A percentile compares a stretch with the other conserved stretches of the same genome.
Evolutionary conservation across 2,888 invertebrate species (phyloP).

Genomic region (Cephalotes varians): DNA sequence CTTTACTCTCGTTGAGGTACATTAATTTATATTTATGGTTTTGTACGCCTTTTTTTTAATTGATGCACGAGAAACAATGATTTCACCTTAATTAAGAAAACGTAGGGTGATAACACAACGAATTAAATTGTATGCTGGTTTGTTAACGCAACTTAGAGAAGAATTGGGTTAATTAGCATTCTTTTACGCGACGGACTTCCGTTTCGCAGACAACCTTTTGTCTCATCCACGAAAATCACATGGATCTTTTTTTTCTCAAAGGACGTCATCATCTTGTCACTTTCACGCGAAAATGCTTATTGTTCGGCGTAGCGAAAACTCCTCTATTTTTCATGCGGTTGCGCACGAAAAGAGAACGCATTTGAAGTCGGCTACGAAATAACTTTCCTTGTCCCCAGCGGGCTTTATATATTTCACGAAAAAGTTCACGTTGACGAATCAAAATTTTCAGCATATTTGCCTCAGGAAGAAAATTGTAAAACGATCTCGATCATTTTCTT

Average conservation of each 20-base stretch:
- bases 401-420: not conserved
- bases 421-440: constrained; percentile 3
- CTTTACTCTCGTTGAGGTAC: not conserved
- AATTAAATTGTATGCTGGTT: constrained; percentile 16
- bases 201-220: constrained; percentile 27
- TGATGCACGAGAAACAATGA: not conserved
- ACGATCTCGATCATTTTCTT: constrained; percentile 1
- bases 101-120: not conserved
- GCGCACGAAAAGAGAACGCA: constrained; percentile 33
- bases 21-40: constrained; percentile 2
- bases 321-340: constrained; percentile 25
- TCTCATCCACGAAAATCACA: constrained; percentile 17
- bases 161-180: constrained; percentile 51
- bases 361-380: not conserved
- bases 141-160: constrained; percentile 9
- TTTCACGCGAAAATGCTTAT: constrained; percentile 47
- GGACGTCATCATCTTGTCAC: constrained; percentile 36
- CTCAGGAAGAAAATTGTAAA: not conserved
- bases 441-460: constrained; percentile 2
- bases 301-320: constrained; percentile 24
- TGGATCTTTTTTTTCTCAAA: not conserved
- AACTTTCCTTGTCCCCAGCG: constrained; percentile 11
- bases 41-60: not conserved
- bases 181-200: constrained; percentile 24
- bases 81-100: constrained; percentile 28